Conservation (phyloP, 1,140 invertebrate species). For the Cydia splendana region DNA sequence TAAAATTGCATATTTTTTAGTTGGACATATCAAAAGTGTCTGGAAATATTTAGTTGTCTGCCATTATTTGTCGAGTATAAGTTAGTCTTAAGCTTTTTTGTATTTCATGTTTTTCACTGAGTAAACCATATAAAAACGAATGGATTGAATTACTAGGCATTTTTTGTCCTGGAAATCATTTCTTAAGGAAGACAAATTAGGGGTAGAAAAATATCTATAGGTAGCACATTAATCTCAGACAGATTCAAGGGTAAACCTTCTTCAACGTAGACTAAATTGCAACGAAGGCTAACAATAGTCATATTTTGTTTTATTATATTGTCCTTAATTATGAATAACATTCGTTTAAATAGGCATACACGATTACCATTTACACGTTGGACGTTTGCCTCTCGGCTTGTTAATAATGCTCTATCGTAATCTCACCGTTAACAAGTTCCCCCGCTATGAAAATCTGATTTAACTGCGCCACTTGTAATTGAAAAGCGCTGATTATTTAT, state of each 20-base stretch:
- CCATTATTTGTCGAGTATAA: slow-evolving; percentile 2
- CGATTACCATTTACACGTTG: slow-evolving; percentile 10
- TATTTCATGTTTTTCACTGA: too few relatives aligned
- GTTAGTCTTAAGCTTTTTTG: too few relatives aligned
- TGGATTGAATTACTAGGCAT: too few relatives aligned
- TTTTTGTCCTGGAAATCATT: too few relatives aligned
- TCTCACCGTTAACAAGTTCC: slow-evolving; percentile 25
- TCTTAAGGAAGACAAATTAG: too few relatives aligned
- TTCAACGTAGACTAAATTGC: too few relatives aligned
- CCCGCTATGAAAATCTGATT: slow-evolving; percentile 33
- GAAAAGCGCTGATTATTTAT: slow-evolving; percentile 34
- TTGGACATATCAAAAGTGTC: slow-evolving; percentile 9
- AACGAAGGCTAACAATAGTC: too few relatives aligned
- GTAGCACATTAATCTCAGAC: too few relatives aligned
- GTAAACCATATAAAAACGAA: too few relatives aligned
- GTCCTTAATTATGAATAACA: neutral
- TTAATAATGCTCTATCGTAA: slow-evolving; percentile 24
- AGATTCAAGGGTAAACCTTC: too few relatives aligned
- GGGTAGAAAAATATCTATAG: too few relatives aligned
- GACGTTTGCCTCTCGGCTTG: slow-evolving; percentile 1
- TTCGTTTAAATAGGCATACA: neutral
- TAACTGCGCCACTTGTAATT: slow-evolving; percentile 36
- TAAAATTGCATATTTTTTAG: slow-evolving; percentile 35
- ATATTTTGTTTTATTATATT: neutral
- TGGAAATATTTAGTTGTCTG: neutral